Evolutionary conservation across 2,888 invertebrate species (phyloP), one percentile per base, ranked within the genome.

Genomic region (Pyrrhia umbra): DNA sequence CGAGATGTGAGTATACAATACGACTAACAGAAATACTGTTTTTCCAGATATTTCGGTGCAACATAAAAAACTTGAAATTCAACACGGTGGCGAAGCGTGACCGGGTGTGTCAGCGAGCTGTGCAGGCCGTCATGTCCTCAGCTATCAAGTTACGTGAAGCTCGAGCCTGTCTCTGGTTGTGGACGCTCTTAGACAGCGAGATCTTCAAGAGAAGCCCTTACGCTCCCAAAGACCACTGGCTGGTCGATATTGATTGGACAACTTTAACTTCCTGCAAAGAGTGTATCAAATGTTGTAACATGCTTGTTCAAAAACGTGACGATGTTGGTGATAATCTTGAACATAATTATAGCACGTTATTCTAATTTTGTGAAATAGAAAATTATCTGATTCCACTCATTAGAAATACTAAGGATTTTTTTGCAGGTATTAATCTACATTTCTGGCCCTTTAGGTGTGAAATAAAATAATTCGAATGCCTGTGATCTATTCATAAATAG

Each of bases 11-110:
- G n/a, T n/a, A n/a, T n/a, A n/a, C n/a, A n/a, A n/a, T n/a, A n/a
- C n/a, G n/a, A n/a, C n/a, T n/a, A n/a, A n/a, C n/a, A n/a, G n/a
- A n/a, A n/a, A n/a, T n/a, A n/a, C n/a, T n/a, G n/a, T n/a, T n/a
- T n/a, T n/a, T n/a, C n/a, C n/a, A 92, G 93, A 77, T 94, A 9
- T 94, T 94, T 62, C 88, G 92, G 39, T 94, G 94, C 79, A 92
- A 93, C 74, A 86, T 93, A 40, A 83, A 83, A 37, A 87, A 92
- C 57, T 83, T 95, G 0, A 75, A 68, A 9, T 92, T 92, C 77
- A 92, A 92, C 77, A 88, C 85, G 0, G 75, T 83, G 0, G 68
- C 78, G 18, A 71, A 82, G 2, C 78, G 78, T 4, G 94, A 94
- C 69, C 84, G 85, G 0, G 89, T 93, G 0, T 85, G 88, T 50